These are phyloP conservation scores for Eospalax fontanierii DNA, from an alignment of 2,797 vertebrate genomes.

Conservation along the genomic window DNA sequence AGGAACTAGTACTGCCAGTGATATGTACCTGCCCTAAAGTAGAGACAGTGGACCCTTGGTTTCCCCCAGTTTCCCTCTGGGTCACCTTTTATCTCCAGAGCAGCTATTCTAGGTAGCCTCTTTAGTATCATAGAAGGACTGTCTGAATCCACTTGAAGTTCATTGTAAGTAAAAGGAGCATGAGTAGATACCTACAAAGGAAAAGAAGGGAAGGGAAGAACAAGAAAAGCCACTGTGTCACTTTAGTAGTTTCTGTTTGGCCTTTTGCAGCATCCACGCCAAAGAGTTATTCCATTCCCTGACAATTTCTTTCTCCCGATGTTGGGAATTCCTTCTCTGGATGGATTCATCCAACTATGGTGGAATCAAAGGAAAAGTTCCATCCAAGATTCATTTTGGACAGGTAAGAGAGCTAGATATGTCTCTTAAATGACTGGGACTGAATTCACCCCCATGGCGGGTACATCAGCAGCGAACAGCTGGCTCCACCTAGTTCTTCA, in stretches of 20 bases:
- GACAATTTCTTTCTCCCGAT: constrained; percentile 97
- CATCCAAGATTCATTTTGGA: constrained; percentile 90
- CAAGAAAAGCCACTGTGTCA: neutral
- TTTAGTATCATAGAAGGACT: neutral
- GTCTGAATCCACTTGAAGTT: neutral
- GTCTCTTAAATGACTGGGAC: neutral
- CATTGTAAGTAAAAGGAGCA: neutral
- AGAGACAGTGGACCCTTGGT: neutral
- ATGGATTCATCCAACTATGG: constrained; percentile 98
- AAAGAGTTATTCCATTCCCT: constrained; percentile 98
- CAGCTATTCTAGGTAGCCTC: neutral
- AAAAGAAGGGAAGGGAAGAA: neutral
- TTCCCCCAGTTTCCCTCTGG: neutral
- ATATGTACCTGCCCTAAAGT: neutral
- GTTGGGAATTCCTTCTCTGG: constrained; percentile 99
- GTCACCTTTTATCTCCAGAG: neutral
- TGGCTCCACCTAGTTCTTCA: neutral
- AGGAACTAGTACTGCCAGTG: neutral
- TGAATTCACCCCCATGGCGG: rapidly evolving
- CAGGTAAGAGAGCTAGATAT: constrained; percentile 90
- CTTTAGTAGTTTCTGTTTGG: neutral
- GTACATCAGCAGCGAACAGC: neutral
- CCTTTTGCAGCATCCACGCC: constrained; percentile 94
- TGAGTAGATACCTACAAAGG: neutral
- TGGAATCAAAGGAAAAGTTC: constrained; percentile 96